phyloP scores from a whole-genome alignment of 2,888 invertebrate genomes.

The Nemotelus nigrinus region DNA sequence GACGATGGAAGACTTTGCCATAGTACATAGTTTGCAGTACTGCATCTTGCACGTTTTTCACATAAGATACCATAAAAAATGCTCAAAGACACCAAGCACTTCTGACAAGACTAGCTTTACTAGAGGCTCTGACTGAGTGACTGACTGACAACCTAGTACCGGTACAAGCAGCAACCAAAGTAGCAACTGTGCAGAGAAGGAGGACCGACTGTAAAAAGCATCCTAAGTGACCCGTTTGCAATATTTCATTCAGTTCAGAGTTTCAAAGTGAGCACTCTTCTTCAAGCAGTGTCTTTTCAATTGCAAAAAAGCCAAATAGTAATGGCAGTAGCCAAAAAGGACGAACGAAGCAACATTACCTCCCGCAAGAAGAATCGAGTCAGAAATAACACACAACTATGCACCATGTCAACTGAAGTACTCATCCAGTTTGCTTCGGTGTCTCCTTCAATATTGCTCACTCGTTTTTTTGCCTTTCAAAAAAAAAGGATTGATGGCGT shows the following conservation, averaged over 20 bases:
- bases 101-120: neutral
- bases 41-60: conserved; percentile 16
- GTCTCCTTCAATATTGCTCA: conserved; percentile 1
- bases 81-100: conserved; percentile 15
- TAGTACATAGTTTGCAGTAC: neutral
- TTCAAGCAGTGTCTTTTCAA: neutral
- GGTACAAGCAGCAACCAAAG: neutral
- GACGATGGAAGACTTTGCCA: neutral
- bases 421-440: neutral
- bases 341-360: conserved; percentile 26
- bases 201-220: conserved; percentile 5
- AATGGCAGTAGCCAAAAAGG: conserved; percentile 14
- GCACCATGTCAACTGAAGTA: neutral
- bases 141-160: conserved; percentile 1
- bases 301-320: conserved; percentile 4
- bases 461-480: neutral
- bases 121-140: neutral
- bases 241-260: conserved; percentile 27
- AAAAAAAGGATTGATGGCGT: neutral
- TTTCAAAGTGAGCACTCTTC: neutral
- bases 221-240: conserved; percentile 37
- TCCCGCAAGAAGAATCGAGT: neutral
- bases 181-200: neutral
- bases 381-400: conserved; percentile 1
- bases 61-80: conserved; percentile 31